These are phyloP conservation scores for Tangara arthus DNA, from an alignment of 2,797 vertebrate species.

Conservation along the genomic window DNA sequence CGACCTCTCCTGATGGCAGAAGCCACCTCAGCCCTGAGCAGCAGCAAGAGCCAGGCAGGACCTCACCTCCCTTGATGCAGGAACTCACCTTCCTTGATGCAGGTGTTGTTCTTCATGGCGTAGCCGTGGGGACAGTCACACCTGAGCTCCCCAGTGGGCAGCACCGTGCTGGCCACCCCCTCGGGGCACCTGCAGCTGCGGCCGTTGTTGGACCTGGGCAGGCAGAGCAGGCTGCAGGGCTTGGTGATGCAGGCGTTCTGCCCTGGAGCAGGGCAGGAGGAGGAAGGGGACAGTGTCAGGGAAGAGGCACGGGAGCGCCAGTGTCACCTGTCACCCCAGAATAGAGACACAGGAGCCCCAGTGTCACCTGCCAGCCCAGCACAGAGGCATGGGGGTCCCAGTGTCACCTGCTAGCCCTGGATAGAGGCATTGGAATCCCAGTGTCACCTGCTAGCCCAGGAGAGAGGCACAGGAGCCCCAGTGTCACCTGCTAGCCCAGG, in stretches of 20 bases:
- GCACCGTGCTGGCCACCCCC: slow-evolving; percentile 75
- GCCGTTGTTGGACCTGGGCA: slow-evolving; percentile 84
- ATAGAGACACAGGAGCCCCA: too few species aligned
- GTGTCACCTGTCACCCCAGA: neutral
- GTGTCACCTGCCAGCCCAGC: accelerated
- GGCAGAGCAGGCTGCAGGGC: slow-evolving; percentile 91
- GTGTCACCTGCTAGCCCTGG: accelerated
- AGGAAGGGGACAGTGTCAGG: neutral
- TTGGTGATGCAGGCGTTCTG: slow-evolving; percentile 85
- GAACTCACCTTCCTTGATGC: slow-evolving; percentile 84
- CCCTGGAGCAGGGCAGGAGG: slow-evolving; percentile 69
- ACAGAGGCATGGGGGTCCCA: accelerated
- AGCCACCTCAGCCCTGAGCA: neutral
- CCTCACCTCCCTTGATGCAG: slow-evolving; percentile 87
- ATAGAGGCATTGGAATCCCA: neutral
- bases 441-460: neutral
- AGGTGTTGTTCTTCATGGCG: slow-evolving; percentile 81
- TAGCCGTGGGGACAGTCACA: slow-evolving; percentile 90
- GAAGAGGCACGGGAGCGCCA: neutral
- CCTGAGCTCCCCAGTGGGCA: slow-evolving; percentile 81
- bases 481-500: neutral
- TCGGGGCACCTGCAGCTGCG: slow-evolving; percentile 90
- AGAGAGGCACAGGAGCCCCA: accelerated
- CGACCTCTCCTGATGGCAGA: accelerated
- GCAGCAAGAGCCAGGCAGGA: neutral